Base-by-base conservation (phyloP, 2,113 vertebrate species). In the Corythornis cristatus region DNA sequence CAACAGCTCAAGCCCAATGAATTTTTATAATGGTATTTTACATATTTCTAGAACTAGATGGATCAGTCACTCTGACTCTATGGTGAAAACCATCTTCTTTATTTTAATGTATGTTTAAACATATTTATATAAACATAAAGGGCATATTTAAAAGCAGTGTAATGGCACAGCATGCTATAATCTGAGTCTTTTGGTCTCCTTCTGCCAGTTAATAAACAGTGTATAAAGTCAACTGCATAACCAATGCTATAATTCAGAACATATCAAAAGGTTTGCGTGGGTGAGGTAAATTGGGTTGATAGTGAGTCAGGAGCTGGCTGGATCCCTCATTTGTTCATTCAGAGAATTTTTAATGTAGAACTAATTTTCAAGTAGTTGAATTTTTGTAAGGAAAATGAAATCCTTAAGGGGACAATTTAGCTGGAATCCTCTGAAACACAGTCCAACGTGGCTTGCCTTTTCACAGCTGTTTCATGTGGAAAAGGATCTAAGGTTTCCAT, bases 321-420 rank as follows among this genome's bases (percentile, higher is more conserved):
- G 83, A 68, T 95, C 86, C 53, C 75, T 94, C 88, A 84, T 93
- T 93, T 93, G 53, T 88, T 96, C 88, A 91, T 94, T 96, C 86
- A 95, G 50, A 88, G 62, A 53, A 77, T 91, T 96, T 94, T 92
- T 67, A 76, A 94, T 80, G 89, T 95, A 94, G 92, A 92, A 93
- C 87, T 94, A 95, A 94, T 96, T 96, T 93, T 88, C 66, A 67
- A 91, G 65, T 75, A 87, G 91, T 95, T 83, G 77, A 84, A 90
- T 88, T 96, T 95, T 91, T 90, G 88, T 87, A 86, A 95, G 86
- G 88, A 94, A 86, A 90, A 91, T 95, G 9, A 95, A 95, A 94
- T 95, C 89, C 90, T 94, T 93, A 91, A 95, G 92, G 88, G 80
- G 68, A 40, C 33, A 93, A 92, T 91, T 95, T 83, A 89, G 46